These are phyloP conservation scores for Dioctria linearis DNA, from an alignment of 2,888 invertebrate genomes.

Conservation along the genomic window DNA sequence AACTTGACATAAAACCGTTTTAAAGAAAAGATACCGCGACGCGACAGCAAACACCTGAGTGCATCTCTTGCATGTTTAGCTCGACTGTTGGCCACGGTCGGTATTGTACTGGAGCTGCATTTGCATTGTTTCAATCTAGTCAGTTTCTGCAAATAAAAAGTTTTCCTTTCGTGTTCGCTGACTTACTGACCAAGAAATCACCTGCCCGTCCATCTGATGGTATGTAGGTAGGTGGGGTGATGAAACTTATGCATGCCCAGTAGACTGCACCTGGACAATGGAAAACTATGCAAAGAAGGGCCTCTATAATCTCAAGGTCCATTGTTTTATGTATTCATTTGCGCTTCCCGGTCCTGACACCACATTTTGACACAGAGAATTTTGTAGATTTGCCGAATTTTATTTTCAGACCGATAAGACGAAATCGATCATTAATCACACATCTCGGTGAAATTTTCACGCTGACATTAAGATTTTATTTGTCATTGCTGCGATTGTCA, in stretches of 20 bases:
- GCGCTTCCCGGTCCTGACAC: not conserved
- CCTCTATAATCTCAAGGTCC: not conserved
- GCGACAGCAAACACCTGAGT: conserved; percentile 41
- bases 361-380: conserved; percentile 17
- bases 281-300: not conserved
- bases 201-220: conserved; percentile 26
- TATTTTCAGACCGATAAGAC: conserved; percentile 16
- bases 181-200: conserved; percentile 47
- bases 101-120: not conserved
- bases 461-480: conserved; percentile 31
- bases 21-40: conserved; percentile 6
- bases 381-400: conserved; percentile 21
- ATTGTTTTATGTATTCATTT: conserved; percentile 4
- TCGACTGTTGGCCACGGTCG: not conserved
- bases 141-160: conserved; percentile 19
- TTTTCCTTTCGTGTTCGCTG: conserved; percentile 44
- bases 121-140: conserved; percentile 8
- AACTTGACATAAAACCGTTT: not conserved
- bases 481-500: conserved; percentile 14
- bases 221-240: conserved; percentile 12
- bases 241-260: conserved; percentile 16
- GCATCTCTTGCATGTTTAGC: not conserved
- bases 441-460: conserved; percentile 10
- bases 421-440: conserved; percentile 44
- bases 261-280: not conserved